Conservation (phyloP, 2,888 invertebrate species). For the Drosophila sordidapex region DNA sequence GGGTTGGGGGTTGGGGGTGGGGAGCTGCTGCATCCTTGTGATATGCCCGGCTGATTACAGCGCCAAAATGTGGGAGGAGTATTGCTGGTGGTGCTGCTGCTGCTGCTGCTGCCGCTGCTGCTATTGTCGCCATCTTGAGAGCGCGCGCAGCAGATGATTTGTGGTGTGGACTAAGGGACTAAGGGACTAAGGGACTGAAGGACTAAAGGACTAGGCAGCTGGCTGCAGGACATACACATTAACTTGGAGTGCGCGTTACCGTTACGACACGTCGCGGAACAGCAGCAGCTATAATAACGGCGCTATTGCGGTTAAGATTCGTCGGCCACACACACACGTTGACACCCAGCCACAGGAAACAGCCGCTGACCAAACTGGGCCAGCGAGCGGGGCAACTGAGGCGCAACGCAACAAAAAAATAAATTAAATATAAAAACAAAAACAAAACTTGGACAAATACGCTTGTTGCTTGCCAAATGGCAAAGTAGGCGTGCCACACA, state of each 20-base stretch:
- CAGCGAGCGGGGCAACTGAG: conserved; percentile 6
- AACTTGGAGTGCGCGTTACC: conserved; percentile 79
- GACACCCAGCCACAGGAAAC: conserved; percentile 49
- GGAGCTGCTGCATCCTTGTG: conserved; percentile 58
- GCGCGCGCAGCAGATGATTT: conserved; percentile 57
- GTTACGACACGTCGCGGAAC: conserved; percentile 78
- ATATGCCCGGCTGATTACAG: conserved; percentile 35
- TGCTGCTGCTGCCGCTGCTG: conserved; percentile 1
- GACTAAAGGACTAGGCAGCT: conserved; percentile 48
- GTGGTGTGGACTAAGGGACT: conserved; percentile 52
- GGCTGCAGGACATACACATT: conserved; percentile 64
- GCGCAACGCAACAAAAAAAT: conserved; percentile 16
- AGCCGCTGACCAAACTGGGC: conserved; percentile 52
- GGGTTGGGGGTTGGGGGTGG: conserved; percentile 24
- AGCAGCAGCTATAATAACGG: conserved; percentile 61
- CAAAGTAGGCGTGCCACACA: conserved; percentile 62
- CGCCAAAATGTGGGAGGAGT: conserved; percentile 45
- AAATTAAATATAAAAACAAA: conserved; percentile 17
- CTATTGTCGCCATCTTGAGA: conserved; percentile 55
- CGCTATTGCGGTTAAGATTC: conserved; percentile 72
- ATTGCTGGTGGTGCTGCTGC: not conserved
- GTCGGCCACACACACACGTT: conserved; percentile 74
- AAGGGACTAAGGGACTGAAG: conserved; percentile 50
- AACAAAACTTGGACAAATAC: conserved; percentile 40
- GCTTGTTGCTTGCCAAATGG: conserved; percentile 66